Evolutionary conservation across 2,888 invertebrate species (phyloP), one percentile per base, ranked within the genome.

Genomic region (Drosophila lutescens): DNA sequence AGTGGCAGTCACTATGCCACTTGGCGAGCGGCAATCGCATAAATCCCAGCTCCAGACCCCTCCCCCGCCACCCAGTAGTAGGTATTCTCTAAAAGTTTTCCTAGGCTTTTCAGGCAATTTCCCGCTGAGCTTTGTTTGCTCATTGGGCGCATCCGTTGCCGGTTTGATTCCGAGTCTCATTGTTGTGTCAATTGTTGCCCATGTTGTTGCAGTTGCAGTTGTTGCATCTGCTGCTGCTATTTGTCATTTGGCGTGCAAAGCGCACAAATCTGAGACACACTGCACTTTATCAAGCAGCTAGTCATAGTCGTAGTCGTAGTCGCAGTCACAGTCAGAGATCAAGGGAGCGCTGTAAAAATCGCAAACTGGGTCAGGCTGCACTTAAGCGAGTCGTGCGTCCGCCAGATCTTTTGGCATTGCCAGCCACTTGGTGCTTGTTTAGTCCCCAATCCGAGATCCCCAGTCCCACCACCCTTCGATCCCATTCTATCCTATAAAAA

Each of bases 91-190:
- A 20, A 30, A 44, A 23, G 30, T 71, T 67, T 53, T 44, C 66
- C 59, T 49, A 49, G 70, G 60, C 75, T 75, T 76, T 81, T 67
- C 77, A 71, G 63, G 83, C 85, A 85, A 85, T 85, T 86, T 87
- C 83, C 85, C 85, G 85, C 86, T 76, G 80, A 77, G 86, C 88
- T 88, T 88, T 88, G 89, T 88, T 73, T 79, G 81, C 78, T 89
- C 89, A 88, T 89, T 88, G 89, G 88, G 88, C 85, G 86, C 88
- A 88, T 88, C 88, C 88, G 88, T 85, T 68, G 63, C 65, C 61
- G 47, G 72, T 62, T 62, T 68, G 68, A 56, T 36, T 57, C 40
- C 20, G 40, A 57, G 47, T 23, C 47, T 84, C 86, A 88, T 86
- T 86, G 86, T 86, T 84, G 82, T 86, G 86, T 86, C 86, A 86